Base-by-base conservation (phyloP, 2,888 invertebrate species). In the Agonopterix arenella region DNA sequence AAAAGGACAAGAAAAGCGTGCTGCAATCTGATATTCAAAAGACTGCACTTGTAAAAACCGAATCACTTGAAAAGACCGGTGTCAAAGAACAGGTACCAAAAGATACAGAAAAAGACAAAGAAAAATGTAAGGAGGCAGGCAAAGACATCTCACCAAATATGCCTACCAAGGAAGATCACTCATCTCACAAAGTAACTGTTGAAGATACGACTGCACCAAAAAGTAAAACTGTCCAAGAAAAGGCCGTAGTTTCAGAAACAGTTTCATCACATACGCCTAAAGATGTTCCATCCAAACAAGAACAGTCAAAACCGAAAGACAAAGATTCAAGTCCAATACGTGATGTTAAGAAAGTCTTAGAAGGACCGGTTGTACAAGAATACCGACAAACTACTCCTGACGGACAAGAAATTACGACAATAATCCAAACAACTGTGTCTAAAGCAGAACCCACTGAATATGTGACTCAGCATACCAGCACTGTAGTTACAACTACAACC, bases 401-500 rank as follows among this genome's bases (percentile, higher is more conserved):
- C 54, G 73, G 64, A 2, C 55, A 61, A 51, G 67, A 74, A 62
- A 58, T 74, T n/a, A 75, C 73, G n/a, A 74, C 66, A n/a, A 57
- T 70, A 38, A 58, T 73, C 11, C 76, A 64, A 60, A 76, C 73
- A 2, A 64, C 59, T 45, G 61, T 72, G 42, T 65, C 76, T n/a
- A 65, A 66, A 55, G 61, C 74, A 2, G 70, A 75, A 49, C 80
- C 83, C 42, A 59, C 64, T 13, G 72, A 81, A 52, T 68, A 61
- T 51, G 50, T 72, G 8, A 71, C 75, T 42, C 82, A 85, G 61
- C 76, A 76, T 46, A 75, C 68, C 18, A 80, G 70, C 47, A 79
- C 75, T 16, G 56, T 74, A 13, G 61, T 80, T 41, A 74, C 74
- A 36, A 71, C 81, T 11, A 72, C 44, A 8, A 51, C 47, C 2